A percentile compares a stretch with the other conserved stretches of the same genome.
These are phyloP conservation scores for Drosophila asahinai DNA, from an alignment of 1,140 invertebrate genomes.

Conservation along the genomic window DNA sequence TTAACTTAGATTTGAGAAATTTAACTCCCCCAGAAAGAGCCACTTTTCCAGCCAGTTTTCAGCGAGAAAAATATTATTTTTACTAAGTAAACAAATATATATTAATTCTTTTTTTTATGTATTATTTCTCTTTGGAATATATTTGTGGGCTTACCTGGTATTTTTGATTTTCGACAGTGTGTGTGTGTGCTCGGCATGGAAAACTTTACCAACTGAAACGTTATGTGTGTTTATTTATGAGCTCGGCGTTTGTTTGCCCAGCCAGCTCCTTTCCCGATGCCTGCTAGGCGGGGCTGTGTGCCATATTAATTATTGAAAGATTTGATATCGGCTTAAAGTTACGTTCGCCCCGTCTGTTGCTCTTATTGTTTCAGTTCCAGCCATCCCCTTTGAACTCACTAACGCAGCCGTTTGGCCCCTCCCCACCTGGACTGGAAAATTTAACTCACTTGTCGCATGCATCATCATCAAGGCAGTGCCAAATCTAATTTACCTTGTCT, in stretches of 20 bases:
- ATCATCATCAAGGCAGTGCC: constrained; percentile 64
- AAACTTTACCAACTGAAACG: constrained; percentile 69
- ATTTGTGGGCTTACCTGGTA: background rate
- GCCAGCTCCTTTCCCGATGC: constrained; percentile 24
- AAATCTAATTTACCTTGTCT: constrained; percentile 69
- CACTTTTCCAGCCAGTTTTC: background rate
- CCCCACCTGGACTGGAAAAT: constrained; percentile 30
- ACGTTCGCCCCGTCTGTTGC: constrained; percentile 37
- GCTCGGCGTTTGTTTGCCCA: constrained; percentile 35
- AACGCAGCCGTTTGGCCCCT: too few relatives aligned
- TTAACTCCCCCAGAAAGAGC: background rate
- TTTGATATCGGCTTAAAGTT: constrained; percentile 82
- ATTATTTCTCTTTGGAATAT: too few relatives aligned
- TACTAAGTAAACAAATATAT: too few relatives aligned
- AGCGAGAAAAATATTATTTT: background rate
- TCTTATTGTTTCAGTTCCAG: constrained; percentile 48
- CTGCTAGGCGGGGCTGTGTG: constrained; percentile 28
- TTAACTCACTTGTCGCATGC: constrained; percentile 75
- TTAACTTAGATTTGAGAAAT: too few relatives aligned
- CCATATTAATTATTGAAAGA: constrained; percentile 81
- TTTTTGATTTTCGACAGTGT: constrained; percentile 38
- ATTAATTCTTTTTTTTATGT: background rate
- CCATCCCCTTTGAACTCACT: too few relatives aligned
- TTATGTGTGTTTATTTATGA: constrained; percentile 69
- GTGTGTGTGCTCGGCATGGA: constrained; percentile 32